phyloP scores from a whole-genome alignment of 2,797 vertebrate genomes.

The Enteromius unitaeniatus region DNA sequence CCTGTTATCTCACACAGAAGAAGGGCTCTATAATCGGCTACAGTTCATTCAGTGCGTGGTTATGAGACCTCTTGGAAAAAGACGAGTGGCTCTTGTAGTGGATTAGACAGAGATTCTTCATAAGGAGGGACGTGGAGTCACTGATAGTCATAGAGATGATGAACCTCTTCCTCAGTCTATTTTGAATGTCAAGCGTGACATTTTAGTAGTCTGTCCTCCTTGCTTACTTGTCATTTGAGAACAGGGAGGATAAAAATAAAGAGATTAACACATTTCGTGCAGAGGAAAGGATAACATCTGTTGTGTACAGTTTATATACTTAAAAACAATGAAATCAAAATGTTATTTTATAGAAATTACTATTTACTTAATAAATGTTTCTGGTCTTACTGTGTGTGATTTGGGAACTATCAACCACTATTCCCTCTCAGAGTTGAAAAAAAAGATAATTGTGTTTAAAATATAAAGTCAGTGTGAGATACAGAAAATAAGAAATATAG shows the following conservation, averaged over 20 bases:
- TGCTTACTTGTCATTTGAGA: background rate
- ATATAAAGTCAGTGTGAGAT: background rate
- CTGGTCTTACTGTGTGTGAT: background rate
- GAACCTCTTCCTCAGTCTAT: conserved; percentile 43
- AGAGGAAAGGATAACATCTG: background rate
- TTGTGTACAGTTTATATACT: background rate
- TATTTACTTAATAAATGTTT: background rate
- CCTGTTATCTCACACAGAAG: conserved; percentile 50
- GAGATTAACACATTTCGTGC: background rate
- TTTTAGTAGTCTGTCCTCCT: background rate
- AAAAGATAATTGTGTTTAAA: background rate
- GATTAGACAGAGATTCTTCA: conserved; percentile 58
- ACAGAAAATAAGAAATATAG: background rate
- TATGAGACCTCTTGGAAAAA: conserved; percentile 23
- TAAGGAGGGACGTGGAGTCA: conserved; percentile 42
- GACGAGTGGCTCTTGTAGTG: conserved; percentile 54
- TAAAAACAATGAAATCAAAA: background rate
- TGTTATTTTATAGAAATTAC: background rate
- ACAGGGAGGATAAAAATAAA: conserved; percentile 24
- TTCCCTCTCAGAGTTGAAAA: background rate
- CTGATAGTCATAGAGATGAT: conserved; percentile 51
- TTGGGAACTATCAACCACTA: background rate
- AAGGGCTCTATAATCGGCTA: conserved; percentile 55
- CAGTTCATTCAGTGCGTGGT: conserved; percentile 19
- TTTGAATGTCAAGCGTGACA: conserved; percentile 47